Conservation (phyloP, 30 jellyfish, hydroid and myxozoan species). For the Chrysaora quinquecirrha region DNA sequence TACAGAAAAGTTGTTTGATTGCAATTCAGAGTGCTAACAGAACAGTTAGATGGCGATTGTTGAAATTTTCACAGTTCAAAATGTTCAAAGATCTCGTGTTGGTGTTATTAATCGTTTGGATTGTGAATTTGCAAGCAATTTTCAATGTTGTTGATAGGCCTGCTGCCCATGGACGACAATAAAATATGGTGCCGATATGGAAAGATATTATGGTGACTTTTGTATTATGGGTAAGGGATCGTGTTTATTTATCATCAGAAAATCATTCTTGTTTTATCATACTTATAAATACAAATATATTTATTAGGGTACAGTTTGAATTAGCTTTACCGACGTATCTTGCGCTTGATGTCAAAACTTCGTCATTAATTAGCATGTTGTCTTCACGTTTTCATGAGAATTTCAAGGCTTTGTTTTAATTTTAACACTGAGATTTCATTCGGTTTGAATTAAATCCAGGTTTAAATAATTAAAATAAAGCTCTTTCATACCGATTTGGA, state of each 20-base stretch:
- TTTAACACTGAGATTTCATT: too few relatives aligned
- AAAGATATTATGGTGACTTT: slow-evolving; percentile 62
- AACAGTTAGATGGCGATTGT: not conserved
- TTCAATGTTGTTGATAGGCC: slow-evolving; percentile 61
- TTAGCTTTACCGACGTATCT: not conserved
- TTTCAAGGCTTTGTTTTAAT: too few relatives aligned
- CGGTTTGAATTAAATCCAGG: too few relatives aligned
- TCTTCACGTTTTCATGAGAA: not conserved
- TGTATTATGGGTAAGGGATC: slow-evolving; percentile 49
- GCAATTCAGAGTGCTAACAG: not conserved
- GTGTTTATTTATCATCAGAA: not conserved
- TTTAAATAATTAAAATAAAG: too few relatives aligned
- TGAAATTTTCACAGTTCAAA: slow-evolving; percentile 53
- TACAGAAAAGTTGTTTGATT: not conserved
- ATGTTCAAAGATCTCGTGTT: slow-evolving; percentile 35
- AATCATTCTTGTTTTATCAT: not conserved
- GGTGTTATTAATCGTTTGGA: slow-evolving; percentile 39
- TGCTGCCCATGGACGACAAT: slow-evolving; percentile 65
- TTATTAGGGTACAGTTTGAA: too few relatives aligned
- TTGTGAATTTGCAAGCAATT: slow-evolving; percentile 18
- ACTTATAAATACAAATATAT: not conserved
- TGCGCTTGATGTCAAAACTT: not conserved
- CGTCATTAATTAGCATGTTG: not conserved
- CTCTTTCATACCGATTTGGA: too few relatives aligned
- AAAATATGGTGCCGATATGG: slow-evolving; percentile 66